Evolutionary conservation across 2,113 vertebrate species (phyloP).

Genomic region (Chrysemys picta): DNA sequence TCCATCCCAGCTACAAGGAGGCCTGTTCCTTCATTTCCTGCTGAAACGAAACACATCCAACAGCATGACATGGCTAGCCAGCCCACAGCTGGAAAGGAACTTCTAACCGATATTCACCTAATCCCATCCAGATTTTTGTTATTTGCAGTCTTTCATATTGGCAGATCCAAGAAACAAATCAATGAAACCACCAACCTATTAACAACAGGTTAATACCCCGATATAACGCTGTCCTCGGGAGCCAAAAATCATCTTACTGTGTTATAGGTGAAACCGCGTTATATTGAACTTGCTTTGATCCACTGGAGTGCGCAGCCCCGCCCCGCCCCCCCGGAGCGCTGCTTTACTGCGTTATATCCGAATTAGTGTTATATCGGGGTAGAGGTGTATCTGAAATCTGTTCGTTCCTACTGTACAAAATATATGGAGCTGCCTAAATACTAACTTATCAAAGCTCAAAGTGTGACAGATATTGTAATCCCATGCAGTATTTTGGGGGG

Average conservation of each 20-base stretch:
- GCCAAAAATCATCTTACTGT: too few relatives aligned
- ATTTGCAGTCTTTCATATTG: neutral
- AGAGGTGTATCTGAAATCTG: neutral
- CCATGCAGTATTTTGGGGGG: neutral
- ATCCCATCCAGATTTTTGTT: neutral
- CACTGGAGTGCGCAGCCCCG: too few relatives aligned
- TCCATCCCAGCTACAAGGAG: constrained; percentile 5
- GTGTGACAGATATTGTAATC: neutral
- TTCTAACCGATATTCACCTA: neutral
- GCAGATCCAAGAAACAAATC: neutral
- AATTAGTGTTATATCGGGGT: too few relatives aligned
- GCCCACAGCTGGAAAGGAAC: neutral
- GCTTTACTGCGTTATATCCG: too few relatives aligned
- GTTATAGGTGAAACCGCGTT: too few relatives aligned
- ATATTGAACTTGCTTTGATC: too few relatives aligned
- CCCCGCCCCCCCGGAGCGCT: too few relatives aligned
- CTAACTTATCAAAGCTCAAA: neutral
- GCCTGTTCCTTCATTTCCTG: constrained; percentile 63
- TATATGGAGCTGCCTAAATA: neutral
- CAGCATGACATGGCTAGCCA: neutral
- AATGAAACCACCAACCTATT: neutral
- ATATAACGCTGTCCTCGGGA: too few relatives aligned
- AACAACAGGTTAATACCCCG: neutral
- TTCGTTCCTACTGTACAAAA: neutral
- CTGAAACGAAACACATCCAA: constrained; percentile 55